Conservation (phyloP, 2,888 invertebrate species). For the Ornithoptera priamus region DNA sequence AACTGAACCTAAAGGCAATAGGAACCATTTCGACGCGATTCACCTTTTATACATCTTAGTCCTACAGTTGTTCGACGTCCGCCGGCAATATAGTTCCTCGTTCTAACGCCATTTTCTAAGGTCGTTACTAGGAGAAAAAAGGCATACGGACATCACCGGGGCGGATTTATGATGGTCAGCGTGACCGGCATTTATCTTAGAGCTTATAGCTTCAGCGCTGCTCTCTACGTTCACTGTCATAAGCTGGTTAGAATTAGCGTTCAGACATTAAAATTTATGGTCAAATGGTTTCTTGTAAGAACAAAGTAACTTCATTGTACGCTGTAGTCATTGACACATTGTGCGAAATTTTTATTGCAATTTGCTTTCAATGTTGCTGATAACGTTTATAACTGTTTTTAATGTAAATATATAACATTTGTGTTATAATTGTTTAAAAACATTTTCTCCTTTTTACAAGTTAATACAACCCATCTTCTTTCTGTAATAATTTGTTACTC, state of each 20-base stretch:
- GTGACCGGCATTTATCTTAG: conserved; percentile 56
- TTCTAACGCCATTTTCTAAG: conserved; percentile 71
- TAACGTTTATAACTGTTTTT: background rate
- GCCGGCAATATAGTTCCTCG: conserved; percentile 59
- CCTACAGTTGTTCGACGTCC: conserved; percentile 59
- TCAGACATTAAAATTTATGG: conserved; percentile 33
- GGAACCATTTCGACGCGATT: conserved; percentile 71
- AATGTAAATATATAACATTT: background rate
- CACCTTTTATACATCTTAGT: conserved; percentile 62
- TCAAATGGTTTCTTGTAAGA: conserved; percentile 11
- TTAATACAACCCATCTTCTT: background rate
- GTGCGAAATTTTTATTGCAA: conserved; percentile 18
- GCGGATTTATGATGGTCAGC: conserved; percentile 66
- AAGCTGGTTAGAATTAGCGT: conserved; percentile 40
- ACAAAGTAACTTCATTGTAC: conserved; percentile 27
- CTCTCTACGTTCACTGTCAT: conserved; percentile 37
- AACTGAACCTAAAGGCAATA: conserved; percentile 64
- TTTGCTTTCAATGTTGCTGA: background rate
- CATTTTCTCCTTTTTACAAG: background rate
- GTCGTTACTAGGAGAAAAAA: conserved; percentile 53
- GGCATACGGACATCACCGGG: conserved; percentile 48
- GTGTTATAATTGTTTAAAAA: background rate
- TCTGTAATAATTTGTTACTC: too few relatives aligned
- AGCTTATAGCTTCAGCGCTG: conserved; percentile 45
- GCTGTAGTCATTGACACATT: background rate